These are phyloP conservation scores for Pocillopora damicornis DNA, from an alignment of 64 coral and sea anemone genomes.

Conservation along the genomic window DNA sequence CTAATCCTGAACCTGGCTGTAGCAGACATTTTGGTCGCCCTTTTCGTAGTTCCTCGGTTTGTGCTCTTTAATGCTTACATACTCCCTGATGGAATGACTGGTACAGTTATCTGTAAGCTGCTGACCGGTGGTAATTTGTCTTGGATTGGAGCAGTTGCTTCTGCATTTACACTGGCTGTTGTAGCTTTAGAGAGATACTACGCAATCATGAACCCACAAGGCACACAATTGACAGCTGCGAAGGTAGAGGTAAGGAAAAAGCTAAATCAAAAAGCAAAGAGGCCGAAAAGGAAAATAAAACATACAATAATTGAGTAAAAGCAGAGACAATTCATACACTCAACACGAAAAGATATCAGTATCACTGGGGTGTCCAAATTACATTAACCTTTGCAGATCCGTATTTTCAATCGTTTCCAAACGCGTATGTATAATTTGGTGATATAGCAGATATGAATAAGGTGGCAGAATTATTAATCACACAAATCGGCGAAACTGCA, in stretches of 20 bases:
- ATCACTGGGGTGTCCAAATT: too few species aligned
- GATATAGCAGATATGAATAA: too few species aligned
- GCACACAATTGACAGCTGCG: not conserved
- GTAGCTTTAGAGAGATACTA: constrained; percentile 20
- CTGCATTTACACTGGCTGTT: constrained; percentile 10
- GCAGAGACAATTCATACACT: too few species aligned
- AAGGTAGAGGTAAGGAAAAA: not conserved
- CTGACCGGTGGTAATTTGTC: not conserved
- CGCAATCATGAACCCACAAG: constrained; percentile 1
- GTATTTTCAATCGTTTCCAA: too few species aligned
- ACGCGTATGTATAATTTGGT: too few species aligned
- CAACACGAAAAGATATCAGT: too few species aligned
- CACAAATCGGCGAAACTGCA: too few species aligned
- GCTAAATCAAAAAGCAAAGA: not conserved
- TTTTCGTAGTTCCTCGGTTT: constrained; percentile 18
- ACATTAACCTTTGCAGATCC: too few species aligned
- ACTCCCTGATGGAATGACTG: constrained; percentile 10
- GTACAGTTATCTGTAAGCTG: constrained; percentile 15
- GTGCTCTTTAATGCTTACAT: not conserved
- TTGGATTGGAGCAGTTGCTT: constrained; percentile 14
- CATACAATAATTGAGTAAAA: not conserved
- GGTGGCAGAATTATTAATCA: too few species aligned
- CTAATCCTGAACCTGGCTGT: constrained; percentile 24
- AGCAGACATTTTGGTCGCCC: constrained; percentile 22
- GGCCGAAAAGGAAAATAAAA: not conserved